phyloP scores from a whole-genome alignment of 2,113 vertebrate species.

The Ascaphus truei region DNA sequence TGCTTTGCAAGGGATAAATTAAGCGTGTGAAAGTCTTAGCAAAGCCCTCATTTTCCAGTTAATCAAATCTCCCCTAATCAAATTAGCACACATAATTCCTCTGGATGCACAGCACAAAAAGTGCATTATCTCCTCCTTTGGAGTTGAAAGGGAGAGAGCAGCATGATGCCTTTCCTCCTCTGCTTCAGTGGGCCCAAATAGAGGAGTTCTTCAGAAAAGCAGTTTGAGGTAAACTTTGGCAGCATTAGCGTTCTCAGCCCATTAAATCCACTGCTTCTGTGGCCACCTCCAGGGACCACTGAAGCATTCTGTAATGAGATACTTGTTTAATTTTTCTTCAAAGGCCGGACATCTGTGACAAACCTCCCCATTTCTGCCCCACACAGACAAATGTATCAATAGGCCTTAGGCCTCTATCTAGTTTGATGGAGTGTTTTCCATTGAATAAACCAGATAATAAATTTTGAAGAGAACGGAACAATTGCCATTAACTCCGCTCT shows the following conservation, averaged over 20 bases:
- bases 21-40: conserved; percentile 99
- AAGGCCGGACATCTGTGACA: conserved; percentile 98
- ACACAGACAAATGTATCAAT: conserved; percentile 97
- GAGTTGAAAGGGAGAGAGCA: conserved; percentile 95
- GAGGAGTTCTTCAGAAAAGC: conserved; percentile 87
- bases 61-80: conserved; percentile 99
- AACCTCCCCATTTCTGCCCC: conserved; percentile 80
- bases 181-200: conserved; percentile 92
- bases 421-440: conserved; percentile 99
- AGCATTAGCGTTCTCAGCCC: conserved; percentile 96
- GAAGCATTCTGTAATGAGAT: conserved; percentile 98
- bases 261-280: conserved; percentile 94
- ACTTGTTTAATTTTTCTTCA: conserved; percentile 99
- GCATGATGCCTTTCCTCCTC: conserved; percentile 88
- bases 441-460: conserved; percentile 98
- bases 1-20: conserved; percentile 99
- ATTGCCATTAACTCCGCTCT: conserved; percentile 96
- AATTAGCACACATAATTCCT: conserved; percentile 99
- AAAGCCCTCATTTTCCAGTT: conserved; percentile 99
- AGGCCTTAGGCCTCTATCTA: conserved; percentile 88
- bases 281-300: conserved; percentile 95
- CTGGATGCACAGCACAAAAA: conserved; percentile 97
- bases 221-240: conserved; percentile 93
- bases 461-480: conserved; percentile 95
- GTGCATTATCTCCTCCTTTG: conserved; percentile 94